A percentile compares a stretch with the other conserved stretches of the same genome.
Conservation (phyloP, 2,888 invertebrate species). For the Calliopum simillimum region DNA sequence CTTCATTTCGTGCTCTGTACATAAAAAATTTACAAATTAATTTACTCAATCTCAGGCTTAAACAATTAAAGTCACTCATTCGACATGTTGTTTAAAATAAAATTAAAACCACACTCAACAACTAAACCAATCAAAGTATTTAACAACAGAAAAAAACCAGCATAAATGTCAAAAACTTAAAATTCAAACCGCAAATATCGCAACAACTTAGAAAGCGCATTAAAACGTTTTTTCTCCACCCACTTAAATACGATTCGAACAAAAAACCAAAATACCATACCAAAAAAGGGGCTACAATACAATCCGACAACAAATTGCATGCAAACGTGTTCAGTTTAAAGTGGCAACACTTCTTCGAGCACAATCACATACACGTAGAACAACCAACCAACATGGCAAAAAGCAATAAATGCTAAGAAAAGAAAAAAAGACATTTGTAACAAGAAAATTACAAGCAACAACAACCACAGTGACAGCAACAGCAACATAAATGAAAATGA, state of each 20-base stretch:
- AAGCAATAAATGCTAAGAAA: background rate
- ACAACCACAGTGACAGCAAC: slow-evolving; percentile 8
- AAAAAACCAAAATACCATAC: background rate
- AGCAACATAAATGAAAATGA: slow-evolving; percentile 8
- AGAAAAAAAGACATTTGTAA: slow-evolving; percentile 26
- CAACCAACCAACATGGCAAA: background rate
- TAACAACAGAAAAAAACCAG: slow-evolving; percentile 19
- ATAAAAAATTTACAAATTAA: too few species aligned
- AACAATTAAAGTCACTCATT: too few species aligned
- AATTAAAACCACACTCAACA: slow-evolving; percentile 34
- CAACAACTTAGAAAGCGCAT: slow-evolving; percentile 15
- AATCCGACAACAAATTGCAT: slow-evolving; percentile 33
- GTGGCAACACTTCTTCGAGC: slow-evolving; percentile 7
- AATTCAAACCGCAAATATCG: slow-evolving; percentile 24
- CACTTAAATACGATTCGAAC: too few species aligned
- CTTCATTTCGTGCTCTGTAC: too few species aligned
- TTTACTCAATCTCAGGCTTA: too few species aligned
- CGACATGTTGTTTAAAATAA: background rate
- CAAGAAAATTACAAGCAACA: slow-evolving; percentile 27
- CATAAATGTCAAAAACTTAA: slow-evolving; percentile 17
- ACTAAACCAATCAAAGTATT: slow-evolving; percentile 2
- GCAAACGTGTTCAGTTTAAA: slow-evolving; percentile 29
- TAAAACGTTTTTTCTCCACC: slow-evolving; percentile 19
- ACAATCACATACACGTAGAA: background rate
- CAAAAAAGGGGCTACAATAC: slow-evolving; percentile 14